These are phyloP conservation scores for Falco peregrinus DNA, from an alignment of 2,797 vertebrate species.

Conservation along the genomic window DNA sequence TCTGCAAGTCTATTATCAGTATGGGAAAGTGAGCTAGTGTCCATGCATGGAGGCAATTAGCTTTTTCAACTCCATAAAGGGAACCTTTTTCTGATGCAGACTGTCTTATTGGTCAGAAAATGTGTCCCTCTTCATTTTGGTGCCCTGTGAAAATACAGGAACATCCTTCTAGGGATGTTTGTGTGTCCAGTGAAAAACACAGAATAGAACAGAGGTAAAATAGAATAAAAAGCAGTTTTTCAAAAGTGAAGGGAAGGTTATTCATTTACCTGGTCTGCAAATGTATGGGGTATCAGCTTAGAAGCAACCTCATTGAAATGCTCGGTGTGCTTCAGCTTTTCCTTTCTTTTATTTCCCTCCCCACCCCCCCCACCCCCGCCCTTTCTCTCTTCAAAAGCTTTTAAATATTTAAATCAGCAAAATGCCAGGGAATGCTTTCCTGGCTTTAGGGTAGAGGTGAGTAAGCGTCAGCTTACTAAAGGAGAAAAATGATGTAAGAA, in stretches of 20 bases:
- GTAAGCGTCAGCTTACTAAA: not conserved
- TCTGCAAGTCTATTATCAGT: not conserved
- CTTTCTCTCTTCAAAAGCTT: not conserved
- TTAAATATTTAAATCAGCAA: slow-evolving; percentile 35
- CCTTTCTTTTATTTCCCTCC: too few species aligned
- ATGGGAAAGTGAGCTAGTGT: not conserved
- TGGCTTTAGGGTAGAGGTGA: slow-evolving; percentile 20
- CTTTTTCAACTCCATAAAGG: not conserved
- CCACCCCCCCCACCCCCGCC: not conserved
- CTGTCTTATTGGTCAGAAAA: not conserved
- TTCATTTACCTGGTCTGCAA: not conserved
- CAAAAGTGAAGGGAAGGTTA: not conserved
- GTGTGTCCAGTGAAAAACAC: not conserved
- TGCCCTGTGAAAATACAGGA: not conserved
- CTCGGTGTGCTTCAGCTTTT: not conserved
- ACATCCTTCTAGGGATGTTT: not conserved
- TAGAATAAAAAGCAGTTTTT: not conserved
- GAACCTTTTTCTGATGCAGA: not conserved
- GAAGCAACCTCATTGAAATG: slow-evolving; percentile 34
- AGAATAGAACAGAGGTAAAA: not conserved
- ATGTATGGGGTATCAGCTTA: not conserved
- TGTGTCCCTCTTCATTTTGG: not conserved
- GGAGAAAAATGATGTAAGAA: not conserved
- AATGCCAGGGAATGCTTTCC: not conserved
- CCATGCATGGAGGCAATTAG: not conserved